These are phyloP conservation scores for Elephantulus edwardii DNA, from an alignment of 2,113 vertebrate species.

Conservation along the genomic window DNA sequence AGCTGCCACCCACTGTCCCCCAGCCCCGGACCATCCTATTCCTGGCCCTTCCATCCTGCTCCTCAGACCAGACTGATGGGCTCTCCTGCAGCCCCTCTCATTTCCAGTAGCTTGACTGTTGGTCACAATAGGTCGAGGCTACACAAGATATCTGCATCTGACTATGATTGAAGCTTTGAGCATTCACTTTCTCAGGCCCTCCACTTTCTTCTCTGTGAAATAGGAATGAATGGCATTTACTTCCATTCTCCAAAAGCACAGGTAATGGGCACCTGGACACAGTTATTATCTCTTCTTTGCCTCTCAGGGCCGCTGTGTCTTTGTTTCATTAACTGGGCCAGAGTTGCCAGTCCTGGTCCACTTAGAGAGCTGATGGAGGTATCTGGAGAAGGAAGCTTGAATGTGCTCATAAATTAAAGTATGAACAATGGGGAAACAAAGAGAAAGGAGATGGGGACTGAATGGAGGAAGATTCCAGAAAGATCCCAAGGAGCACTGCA, in stretches of 20 bases:
- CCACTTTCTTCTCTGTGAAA: not conserved
- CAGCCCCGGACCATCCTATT: not conserved
- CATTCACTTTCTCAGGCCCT: not conserved
- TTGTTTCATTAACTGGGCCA: not conserved
- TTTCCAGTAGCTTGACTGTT: not conserved
- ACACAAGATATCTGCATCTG: not conserved
- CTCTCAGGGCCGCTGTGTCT: not conserved
- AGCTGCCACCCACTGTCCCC: no score
- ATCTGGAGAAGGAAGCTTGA: not conserved
- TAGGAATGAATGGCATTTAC: not conserved
- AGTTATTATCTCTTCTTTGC: accelerated
- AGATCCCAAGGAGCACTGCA: not conserved
- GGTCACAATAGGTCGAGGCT: not conserved
- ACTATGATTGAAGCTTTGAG: not conserved
- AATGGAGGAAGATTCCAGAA: not conserved
- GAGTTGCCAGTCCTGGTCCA: not conserved
- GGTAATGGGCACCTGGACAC: not conserved
- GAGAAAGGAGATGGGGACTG: not conserved
- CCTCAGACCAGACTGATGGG: no score
- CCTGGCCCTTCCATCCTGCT: not conserved
- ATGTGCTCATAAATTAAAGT: not conserved
- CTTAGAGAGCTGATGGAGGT: not conserved
- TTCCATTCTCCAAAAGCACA: not conserved
- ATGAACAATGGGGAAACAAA: not conserved
- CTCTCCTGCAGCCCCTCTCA: not conserved